Percentiles rank a stretch among this genome's conserved stretches.
Evolutionary conservation across 2,888 invertebrate species (phyloP).

Genomic region (Agrenia bidenticulata): DNA sequence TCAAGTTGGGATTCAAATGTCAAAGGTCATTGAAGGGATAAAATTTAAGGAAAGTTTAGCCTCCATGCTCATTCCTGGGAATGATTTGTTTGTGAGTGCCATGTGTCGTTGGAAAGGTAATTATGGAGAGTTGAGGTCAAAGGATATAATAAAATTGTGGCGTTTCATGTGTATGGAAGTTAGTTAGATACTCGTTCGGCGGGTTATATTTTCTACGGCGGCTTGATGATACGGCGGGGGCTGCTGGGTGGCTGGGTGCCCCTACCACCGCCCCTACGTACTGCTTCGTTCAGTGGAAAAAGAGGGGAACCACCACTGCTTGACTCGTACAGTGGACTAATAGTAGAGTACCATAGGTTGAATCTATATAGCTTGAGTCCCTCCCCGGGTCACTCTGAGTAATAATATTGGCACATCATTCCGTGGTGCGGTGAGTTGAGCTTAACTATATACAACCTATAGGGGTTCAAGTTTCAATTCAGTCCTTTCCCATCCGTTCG

Average conservation of each 20-base stretch:
- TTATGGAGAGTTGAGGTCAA: not conserved
- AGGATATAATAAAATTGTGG: too few relatives aligned
- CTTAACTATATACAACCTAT: too few relatives aligned
- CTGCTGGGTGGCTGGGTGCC: not conserved
- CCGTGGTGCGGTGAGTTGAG: too few relatives aligned
- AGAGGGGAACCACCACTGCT: not conserved
- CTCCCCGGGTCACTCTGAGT: conserved; percentile 2
- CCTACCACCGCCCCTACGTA: not conserved
- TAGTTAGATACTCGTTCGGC: not conserved
- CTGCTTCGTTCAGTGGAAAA: conserved; percentile 1
- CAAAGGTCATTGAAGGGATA: too few relatives aligned
- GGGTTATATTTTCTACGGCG: conserved; percentile 2
- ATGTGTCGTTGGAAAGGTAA: not conserved
- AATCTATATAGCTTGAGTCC: not conserved
- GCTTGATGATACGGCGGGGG: not conserved
- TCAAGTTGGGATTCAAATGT: too few relatives aligned
- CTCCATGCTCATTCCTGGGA: too few relatives aligned
- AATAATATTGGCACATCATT: conserved; percentile 3
- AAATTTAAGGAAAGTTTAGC: too few relatives aligned
- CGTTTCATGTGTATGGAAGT: not conserved
- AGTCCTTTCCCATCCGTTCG: too few relatives aligned
- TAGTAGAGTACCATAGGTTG: not conserved
- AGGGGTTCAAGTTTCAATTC: too few relatives aligned
- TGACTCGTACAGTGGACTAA: not conserved
- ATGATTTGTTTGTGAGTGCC: too few relatives aligned